Percentiles rank a stretch among this genome's conserved stretches.
These are phyloP conservation scores for Rhincodon typus DNA, from an alignment of 2,797 vertebrate species.

Conservation along the genomic window DNA sequence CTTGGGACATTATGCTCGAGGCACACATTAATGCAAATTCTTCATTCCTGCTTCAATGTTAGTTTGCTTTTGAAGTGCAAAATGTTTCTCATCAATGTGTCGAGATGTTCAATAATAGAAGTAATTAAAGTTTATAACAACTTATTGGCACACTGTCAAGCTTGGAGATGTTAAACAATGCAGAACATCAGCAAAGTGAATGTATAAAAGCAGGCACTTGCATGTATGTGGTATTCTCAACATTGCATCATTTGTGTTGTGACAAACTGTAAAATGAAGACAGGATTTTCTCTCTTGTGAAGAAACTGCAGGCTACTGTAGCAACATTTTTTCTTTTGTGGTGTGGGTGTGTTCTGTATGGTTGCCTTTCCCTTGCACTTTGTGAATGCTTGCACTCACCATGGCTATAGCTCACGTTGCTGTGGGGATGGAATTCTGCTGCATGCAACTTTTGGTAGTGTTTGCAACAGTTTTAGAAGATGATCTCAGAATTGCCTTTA, in stretches of 20 bases:
- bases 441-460: neutral
- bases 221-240: neutral
- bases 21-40: neutral
- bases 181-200: neutral
- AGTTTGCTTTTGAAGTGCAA: neutral
- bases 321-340: neutral
- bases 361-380: neutral
- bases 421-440: neutral
- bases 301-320: neutral
- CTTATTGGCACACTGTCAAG: neutral
- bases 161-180: neutral
- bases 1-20: neutral
- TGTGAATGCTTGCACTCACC: neutral
- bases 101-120: neutral
- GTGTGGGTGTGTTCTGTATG: neutral
- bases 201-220: neutral
- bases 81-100: neutral
- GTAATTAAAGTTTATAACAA: neutral
- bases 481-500: neutral
- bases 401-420: neutral
- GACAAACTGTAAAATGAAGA: neutral
- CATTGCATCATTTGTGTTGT: neutral
- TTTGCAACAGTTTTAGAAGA: neutral
- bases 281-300: neutral
- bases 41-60: neutral